A percentile compares a stretch with the other conserved stretches of the same genome.
Evolutionary conservation across 2,888 invertebrate species (phyloP).

Genomic region (Rhagium mordax): DNA sequence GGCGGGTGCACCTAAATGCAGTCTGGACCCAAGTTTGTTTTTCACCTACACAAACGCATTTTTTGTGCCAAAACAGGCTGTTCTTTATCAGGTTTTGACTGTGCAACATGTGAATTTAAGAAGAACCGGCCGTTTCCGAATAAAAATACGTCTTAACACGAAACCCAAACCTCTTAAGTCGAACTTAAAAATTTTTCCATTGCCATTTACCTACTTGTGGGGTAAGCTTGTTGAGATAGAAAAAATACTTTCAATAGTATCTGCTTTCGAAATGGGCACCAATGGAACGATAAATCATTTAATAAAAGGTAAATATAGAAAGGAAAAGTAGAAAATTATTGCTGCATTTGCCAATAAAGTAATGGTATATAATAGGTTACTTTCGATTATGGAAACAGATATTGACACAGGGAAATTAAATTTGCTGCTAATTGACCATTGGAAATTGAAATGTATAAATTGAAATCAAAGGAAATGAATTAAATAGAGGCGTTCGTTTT

Average conservation of each 20-base stretch:
- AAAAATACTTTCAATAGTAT: neutral
- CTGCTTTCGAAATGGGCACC: neutral
- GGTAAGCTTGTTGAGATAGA: neutral
- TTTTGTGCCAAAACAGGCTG: neutral
- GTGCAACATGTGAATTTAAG: constrained; percentile 1
- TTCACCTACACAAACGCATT: constrained; percentile 18
- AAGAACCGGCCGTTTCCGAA: neutral
- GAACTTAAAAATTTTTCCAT: too few species aligned
- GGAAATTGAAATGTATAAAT: neutral
- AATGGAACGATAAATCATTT: neutral
- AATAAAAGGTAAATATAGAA: neutral
- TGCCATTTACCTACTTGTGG: too few species aligned
- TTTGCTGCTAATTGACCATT: neutral
- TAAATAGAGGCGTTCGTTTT: neutral
- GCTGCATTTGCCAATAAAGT: neutral
- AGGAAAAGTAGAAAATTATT: neutral
- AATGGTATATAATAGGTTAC: neutral
- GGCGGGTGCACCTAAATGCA: constrained; percentile 18
- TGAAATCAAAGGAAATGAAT: neutral
- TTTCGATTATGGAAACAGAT: neutral
- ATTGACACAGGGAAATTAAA: neutral
- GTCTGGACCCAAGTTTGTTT: constrained; percentile 2
- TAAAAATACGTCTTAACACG: too few species aligned
- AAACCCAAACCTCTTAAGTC: too few species aligned
- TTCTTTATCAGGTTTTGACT: neutral